Conservation (phyloP, 2,888 invertebrate genomes). For the Metellina segmentata region DNA sequence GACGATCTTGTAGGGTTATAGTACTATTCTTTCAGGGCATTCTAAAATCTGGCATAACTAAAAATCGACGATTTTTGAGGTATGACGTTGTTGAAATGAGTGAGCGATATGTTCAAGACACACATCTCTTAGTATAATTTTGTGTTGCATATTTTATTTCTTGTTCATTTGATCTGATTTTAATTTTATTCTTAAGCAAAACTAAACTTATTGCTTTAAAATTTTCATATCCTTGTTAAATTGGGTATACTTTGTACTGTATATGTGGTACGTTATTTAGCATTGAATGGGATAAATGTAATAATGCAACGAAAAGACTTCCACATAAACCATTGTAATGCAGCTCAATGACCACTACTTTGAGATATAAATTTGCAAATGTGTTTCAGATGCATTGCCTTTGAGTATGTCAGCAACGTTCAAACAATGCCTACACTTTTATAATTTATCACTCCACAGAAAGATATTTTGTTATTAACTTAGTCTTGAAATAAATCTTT, state of each 20-base stretch:
- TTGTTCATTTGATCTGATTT: neutral
- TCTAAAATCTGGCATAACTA: too few species aligned
- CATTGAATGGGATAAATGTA: neutral
- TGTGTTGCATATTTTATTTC: neutral
- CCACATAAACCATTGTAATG: slow-evolving; percentile 22
- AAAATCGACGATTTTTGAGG: too few species aligned
- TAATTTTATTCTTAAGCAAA: neutral
- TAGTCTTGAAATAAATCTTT: too few species aligned
- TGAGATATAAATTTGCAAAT: neutral
- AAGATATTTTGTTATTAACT: neutral
- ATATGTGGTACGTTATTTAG: neutral
- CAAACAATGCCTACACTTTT: neutral
- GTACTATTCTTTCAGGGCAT: too few species aligned
- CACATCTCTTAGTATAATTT: neutral
- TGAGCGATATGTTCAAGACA: too few species aligned
- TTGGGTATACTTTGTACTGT: neutral
- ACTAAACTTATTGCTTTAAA: too few species aligned
- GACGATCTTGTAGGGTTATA: too few species aligned
- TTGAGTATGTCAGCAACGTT: neutral
- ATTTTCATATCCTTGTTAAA: too few species aligned
- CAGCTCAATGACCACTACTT: neutral
- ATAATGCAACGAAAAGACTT: slow-evolving; percentile 45
- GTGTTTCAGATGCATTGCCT: neutral
- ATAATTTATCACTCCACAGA: neutral
- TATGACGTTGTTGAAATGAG: too few species aligned